Percentiles rank a stretch among this genome's conserved stretches.
These are phyloP conservation scores for Thamnophis elegans DNA, from an alignment of 2,797 vertebrate species.

Conservation along the genomic window DNA sequence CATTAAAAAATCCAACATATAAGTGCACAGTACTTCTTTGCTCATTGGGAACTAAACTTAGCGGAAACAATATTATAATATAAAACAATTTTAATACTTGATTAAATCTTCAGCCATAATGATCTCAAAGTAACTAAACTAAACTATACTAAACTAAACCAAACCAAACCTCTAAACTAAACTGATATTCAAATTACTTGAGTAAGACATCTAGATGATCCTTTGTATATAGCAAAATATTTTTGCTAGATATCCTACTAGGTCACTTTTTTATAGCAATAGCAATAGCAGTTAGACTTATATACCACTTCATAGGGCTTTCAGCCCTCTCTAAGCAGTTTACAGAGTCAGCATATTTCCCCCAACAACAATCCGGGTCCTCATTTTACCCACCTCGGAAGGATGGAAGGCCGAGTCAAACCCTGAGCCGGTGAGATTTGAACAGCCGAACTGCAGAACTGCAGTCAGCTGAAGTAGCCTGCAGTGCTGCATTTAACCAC, in stretches of 20 bases:
- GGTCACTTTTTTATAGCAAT: not conserved
- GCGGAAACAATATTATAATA: not conserved
- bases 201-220: not conserved
- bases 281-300: no score
- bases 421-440: no score
- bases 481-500: no score
- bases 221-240: not conserved
- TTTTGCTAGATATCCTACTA: not conserved
- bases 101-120: not conserved
- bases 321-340: no score
- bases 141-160: not conserved
- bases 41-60: not conserved
- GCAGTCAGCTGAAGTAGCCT: no score
- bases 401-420: no score
- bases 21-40: not conserved
- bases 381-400: no score
- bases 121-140: not conserved
- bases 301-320: no score
- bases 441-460: no score
- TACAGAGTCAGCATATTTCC: no score
- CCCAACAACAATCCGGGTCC: no score
- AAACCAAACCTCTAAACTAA: not conserved
- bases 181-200: not conserved
- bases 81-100: not conserved
- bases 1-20: not conserved